phyloP scores from a whole-genome alignment of 2,797 vertebrate species.

The Artibeus lituratus region DNA sequence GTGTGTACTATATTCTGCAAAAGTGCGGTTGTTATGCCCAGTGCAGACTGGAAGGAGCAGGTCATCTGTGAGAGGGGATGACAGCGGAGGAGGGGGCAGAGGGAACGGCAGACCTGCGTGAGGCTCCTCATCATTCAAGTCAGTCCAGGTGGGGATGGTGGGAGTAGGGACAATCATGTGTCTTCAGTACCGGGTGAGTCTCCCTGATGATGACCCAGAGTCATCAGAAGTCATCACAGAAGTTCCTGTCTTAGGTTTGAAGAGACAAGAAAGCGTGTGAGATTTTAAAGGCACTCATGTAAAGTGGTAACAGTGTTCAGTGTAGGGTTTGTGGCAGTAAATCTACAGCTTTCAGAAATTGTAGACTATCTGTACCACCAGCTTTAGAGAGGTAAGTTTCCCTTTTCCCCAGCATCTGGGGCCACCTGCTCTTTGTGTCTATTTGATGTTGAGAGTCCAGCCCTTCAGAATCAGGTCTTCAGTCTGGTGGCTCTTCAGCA shows the following conservation, averaged over 20 bases:
- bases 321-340: neutral
- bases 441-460: neutral
- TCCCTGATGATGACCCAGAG: neutral
- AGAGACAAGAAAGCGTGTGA: neutral
- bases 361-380: neutral
- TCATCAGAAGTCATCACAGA: neutral
- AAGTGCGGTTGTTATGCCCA: neutral
- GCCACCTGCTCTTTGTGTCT: neutral
- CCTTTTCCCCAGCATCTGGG: neutral
- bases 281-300: neutral
- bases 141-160: accelerated
- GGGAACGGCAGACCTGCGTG: accelerated
- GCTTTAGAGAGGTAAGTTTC: neutral
- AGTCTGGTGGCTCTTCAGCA: neutral
- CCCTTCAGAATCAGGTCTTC: neutral
- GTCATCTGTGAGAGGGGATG: neutral
- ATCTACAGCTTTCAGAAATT: neutral
- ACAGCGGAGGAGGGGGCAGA: neutral
- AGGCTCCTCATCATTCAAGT: neutral
- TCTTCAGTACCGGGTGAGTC: neutral
- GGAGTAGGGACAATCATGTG: neutral
- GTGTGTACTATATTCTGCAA: neutral
- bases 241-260: neutral
- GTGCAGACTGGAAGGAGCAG: neutral
- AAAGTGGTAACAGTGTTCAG: neutral